Conservation (phyloP, 2,888 invertebrate species). For the Cerastoderma edule region DNA sequence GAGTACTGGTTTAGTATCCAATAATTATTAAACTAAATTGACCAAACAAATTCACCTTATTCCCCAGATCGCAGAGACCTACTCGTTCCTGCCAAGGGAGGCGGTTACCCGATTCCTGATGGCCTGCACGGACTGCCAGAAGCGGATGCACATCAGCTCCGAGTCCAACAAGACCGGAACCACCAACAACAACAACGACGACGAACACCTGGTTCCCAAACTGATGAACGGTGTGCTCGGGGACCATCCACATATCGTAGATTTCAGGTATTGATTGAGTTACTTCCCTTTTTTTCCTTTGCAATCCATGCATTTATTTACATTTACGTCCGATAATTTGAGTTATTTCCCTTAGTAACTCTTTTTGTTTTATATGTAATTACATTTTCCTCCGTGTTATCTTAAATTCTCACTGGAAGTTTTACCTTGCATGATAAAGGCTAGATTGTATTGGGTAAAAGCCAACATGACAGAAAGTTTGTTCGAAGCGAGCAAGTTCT, state of each 20-base stretch:
- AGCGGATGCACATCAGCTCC: slow-evolving; percentile 86
- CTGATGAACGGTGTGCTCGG: slow-evolving; percentile 27
- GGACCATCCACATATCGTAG: slow-evolving; percentile 86
- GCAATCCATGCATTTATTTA: too few relatives aligned
- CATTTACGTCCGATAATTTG: too few relatives aligned
- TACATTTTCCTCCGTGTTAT: too few relatives aligned
- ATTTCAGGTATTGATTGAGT: slow-evolving; percentile 88
- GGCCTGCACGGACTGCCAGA: slow-evolving; percentile 96
- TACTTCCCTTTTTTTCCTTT: too few relatives aligned
- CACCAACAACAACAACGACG: slow-evolving; percentile 61
- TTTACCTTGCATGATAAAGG: too few relatives aligned
- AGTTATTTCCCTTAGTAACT: too few relatives aligned
- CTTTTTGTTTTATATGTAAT: too few relatives aligned
- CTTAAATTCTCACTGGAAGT: too few relatives aligned
- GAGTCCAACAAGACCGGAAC: slow-evolving; percentile 59
- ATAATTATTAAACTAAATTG: not conserved
- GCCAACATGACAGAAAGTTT: too few relatives aligned
- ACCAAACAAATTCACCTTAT: not conserved
- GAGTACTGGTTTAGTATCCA: too few relatives aligned
- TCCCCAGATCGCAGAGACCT: slow-evolving; percentile 96
- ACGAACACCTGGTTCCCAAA: slow-evolving; percentile 44
- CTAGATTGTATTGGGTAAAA: too few relatives aligned
- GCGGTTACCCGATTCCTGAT: slow-evolving; percentile 97
- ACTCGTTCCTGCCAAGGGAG: slow-evolving; percentile 97
- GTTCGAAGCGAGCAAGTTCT: too few relatives aligned